Conservation (phyloP, 1,140 invertebrate genomes). For the Cylas formicarius region DNA sequence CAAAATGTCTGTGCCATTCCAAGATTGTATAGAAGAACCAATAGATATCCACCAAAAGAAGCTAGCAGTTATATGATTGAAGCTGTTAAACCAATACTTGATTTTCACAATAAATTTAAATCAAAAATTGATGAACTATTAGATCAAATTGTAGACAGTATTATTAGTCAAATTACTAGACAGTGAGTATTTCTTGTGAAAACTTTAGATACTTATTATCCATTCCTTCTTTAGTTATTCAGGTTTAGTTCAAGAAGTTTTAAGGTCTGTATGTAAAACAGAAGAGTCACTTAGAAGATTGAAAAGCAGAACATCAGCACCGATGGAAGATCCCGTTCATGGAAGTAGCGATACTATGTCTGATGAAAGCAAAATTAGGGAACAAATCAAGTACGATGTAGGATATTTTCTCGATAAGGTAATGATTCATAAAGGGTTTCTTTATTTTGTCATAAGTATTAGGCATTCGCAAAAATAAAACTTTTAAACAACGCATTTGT, state of each 20-base stretch:
- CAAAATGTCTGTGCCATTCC: slow-evolving; percentile 86
- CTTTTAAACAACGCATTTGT: too few relatives aligned
- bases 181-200: slow-evolving; percentile 24
- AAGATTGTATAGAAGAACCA: slow-evolving; percentile 85
- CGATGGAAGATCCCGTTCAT: slow-evolving; percentile 45
- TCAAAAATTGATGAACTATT: slow-evolving; percentile 38
- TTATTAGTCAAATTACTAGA: slow-evolving; percentile 25
- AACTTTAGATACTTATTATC: background rate
- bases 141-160: slow-evolving; percentile 20
- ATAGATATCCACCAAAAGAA: slow-evolving; percentile 74
- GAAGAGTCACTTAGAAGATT: slow-evolving; percentile 85
- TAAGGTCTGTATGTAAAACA: slow-evolving; percentile 89
- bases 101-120: slow-evolving; percentile 54
- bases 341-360: slow-evolving; percentile 45
- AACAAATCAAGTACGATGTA: slow-evolving; percentile 84
- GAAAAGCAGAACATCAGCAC: slow-evolving; percentile 63
- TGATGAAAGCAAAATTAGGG: slow-evolving; percentile 90
- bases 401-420: slow-evolving; percentile 33
- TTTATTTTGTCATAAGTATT: background rate
- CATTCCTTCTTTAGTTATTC: slow-evolving; percentile 62
- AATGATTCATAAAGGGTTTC: slow-evolving; percentile 2
- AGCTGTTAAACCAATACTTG: slow-evolving; percentile 54
- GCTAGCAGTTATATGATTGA: slow-evolving; percentile 70
- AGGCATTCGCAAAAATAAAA: too few relatives aligned
- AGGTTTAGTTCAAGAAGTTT: slow-evolving; percentile 72